These are phyloP conservation scores for Plagodis dolabraria DNA, from an alignment of 2,888 invertebrate species.

Conservation along the genomic window DNA sequence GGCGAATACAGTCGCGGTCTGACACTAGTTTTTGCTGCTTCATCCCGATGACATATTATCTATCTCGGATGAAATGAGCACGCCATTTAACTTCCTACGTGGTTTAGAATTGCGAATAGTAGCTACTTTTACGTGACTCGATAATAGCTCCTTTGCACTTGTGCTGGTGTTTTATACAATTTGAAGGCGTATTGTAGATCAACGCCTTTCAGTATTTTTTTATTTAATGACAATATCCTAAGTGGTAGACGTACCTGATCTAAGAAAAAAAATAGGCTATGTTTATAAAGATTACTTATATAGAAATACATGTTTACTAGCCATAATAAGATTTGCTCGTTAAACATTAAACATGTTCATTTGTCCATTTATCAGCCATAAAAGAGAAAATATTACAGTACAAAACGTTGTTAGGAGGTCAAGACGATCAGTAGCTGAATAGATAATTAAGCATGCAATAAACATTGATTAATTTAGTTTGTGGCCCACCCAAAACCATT, in stretches of 20 bases:
- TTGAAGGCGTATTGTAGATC: conserved; percentile 9
- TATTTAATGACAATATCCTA: neutral
- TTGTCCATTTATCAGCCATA: conserved; percentile 1
- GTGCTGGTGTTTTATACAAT: conserved; percentile 22
- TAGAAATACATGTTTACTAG: neutral
- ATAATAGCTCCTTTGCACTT: conserved; percentile 29
- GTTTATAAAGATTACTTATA: neutral
- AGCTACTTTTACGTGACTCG: conserved; percentile 33
- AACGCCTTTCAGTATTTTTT: conserved; percentile 3
- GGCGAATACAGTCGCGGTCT: conserved; percentile 73
- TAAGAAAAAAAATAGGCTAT: neutral
- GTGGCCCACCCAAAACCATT: conserved; percentile 45
- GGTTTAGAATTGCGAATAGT: conserved; percentile 32
- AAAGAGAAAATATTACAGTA: conserved; percentile 21
- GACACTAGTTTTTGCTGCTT: conserved; percentile 73
- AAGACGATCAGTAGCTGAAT: conserved; percentile 37
- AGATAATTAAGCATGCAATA: conserved; percentile 36
- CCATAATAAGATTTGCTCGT: conserved; percentile 1
- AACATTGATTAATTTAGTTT: conserved; percentile 51
- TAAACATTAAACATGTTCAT: conserved; percentile 6
- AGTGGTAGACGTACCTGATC: neutral
- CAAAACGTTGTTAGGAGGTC: conserved; percentile 25
- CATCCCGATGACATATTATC: conserved; percentile 72
- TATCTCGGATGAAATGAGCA: conserved; percentile 39
- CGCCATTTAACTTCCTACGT: conserved; percentile 38